Percentiles rank a stretch among this genome's conserved stretches.
Conservation (phyloP, 2,797 vertebrate species). For the Dromococcyx pavoninus region DNA sequence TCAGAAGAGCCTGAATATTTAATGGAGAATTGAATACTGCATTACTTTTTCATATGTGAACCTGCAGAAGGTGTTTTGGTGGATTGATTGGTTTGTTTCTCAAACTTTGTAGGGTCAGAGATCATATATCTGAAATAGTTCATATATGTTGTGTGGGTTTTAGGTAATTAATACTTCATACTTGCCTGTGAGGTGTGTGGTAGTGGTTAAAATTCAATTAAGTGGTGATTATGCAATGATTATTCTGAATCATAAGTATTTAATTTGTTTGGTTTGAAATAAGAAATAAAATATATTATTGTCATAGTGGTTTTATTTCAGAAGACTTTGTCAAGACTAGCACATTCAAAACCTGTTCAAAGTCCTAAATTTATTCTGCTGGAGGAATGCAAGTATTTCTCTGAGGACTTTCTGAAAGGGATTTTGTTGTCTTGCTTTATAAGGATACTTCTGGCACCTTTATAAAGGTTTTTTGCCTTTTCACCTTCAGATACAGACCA, state of each 20-base stretch:
- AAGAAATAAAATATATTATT: background rate
- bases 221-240: constrained; percentile 5
- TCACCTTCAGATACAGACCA: background rate
- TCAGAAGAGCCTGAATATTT: background rate
- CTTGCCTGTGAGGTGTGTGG: background rate
- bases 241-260: constrained; percentile 1
- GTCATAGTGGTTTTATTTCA: background rate
- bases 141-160: background rate
- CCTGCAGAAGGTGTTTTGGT: background rate
- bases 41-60: background rate
- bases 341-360: background rate
- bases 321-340: background rate
- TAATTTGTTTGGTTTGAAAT: constrained; percentile 8
- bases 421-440: background rate
- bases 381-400: background rate
- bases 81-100: background rate
- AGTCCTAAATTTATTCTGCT: background rate
- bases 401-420: background rate
- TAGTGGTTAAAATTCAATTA: constrained; percentile 31
- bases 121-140: background rate
- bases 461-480: background rate
- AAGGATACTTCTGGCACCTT: background rate
- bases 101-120: background rate
- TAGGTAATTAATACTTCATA: constrained; percentile 19
- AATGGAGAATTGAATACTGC: background rate